Conservation (phyloP, 2,888 invertebrate genomes). For the Fabriciana adippe region DNA sequence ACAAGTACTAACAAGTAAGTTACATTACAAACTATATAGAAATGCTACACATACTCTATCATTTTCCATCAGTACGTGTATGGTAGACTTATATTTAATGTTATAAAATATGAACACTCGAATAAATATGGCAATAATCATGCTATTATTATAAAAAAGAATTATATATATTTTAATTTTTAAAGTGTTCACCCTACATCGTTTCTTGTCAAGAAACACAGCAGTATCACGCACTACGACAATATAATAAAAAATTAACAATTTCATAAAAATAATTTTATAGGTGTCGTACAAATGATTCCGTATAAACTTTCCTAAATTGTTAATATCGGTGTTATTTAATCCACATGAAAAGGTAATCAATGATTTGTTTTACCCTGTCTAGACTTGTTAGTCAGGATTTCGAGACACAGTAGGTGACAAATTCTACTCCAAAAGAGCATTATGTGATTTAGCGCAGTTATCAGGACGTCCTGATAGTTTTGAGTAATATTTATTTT, state of each 20-base stretch:
- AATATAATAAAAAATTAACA: conserved; percentile 15
- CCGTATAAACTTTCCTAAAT: conserved; percentile 9
- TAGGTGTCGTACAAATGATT: conserved; percentile 22
- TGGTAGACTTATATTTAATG: no score
- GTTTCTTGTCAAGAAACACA: conserved; percentile 27
- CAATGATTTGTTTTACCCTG: conserved; percentile 27
- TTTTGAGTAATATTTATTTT: background rate
- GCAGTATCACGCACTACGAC: conserved; percentile 27
- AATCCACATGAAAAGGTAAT: conserved; percentile 35
- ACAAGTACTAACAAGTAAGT: no score
- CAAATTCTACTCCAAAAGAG: conserved; percentile 24
- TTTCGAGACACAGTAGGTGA: conserved; percentile 32
- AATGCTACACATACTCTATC: no score
- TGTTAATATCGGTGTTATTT: conserved; percentile 20
- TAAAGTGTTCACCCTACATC: background rate
- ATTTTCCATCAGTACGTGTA: no score
- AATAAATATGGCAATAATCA: no score
- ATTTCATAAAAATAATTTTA: conserved; percentile 16
- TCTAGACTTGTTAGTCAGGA: conserved; percentile 36
- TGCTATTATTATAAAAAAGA: background rate
- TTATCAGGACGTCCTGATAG: conserved; percentile 8
- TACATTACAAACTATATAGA: no score
- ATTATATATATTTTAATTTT: background rate
- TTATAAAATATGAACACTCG: no score
- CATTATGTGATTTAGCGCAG: conserved; percentile 23